Evolutionary conservation across 1,140 invertebrate genomes (phyloP), one percentile per base, ranked within the genome.

Genomic region (Drosophila chauvacae): DNA sequence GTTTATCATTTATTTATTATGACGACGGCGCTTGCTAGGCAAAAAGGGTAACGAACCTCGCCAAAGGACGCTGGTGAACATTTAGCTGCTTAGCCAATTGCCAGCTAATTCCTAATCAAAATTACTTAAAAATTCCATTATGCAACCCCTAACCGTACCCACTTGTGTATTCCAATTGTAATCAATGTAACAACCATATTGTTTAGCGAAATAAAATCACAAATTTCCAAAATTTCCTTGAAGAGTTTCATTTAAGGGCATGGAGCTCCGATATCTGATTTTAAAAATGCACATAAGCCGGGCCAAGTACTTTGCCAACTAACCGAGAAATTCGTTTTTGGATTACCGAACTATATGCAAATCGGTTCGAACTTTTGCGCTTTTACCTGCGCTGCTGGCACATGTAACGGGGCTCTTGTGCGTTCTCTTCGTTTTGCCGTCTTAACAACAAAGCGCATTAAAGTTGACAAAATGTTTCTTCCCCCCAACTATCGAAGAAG

Each of bases 121-220:
- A 71, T 64, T 66, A 69, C 69, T 88, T 77, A 68, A 63, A 82
- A 72, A 86, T 87, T 87, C 80, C 80, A 87, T 86, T 82, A 79
- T 63, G 60, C 53, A 45, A 81, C 53, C 26, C 20, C 14, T 26
- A 51, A 42, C 42, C 20, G 16, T 23, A 61, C 56, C 63, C 35
- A 66, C 51, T 57, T 56, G 23, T 73, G 45, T 59, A 81, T 66
- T 77, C 72, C 77, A 63, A 78, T 53, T 81, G 61, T 79, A 81
- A 81, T 69, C 63, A 45, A 62, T 64, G 42, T 62, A 51, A 23
- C 33, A 39, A 51, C 41, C 51, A 18, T 37, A 60, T 60, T 82
- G 56, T 71, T 79, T 47, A 63, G 45, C 10, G 30, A 44, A 78
- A 73, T 72, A 41, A 50, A 81, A 62, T 53, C 14, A 58, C 53